phyloP scores from a whole-genome alignment of 2,888 invertebrate species.

The Laspeyria flexula region DNA sequence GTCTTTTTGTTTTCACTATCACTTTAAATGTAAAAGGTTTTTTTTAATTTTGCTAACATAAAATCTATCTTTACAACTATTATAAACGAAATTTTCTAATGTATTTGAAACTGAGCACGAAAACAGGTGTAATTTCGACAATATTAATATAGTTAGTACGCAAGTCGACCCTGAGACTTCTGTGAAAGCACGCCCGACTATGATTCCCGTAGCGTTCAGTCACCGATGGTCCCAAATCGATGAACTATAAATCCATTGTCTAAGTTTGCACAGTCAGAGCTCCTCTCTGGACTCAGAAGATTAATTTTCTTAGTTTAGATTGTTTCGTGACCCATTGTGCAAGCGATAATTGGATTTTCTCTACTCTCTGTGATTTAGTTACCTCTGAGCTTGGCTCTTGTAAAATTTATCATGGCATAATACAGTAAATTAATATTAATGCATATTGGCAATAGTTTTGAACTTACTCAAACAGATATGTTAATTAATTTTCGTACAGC shows the following conservation, averaged over 20 bases:
- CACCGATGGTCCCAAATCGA: conserved; percentile 80
- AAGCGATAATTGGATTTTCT: conserved; percentile 85
- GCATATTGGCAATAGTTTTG: conserved; percentile 5
- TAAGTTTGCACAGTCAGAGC: conserved; percentile 83
- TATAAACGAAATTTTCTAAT: no score
- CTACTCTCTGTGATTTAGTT: conserved; percentile 82
- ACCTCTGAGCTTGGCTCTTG: conserved; percentile 67
- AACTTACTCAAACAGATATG: not conserved
- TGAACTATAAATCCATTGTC: conserved; percentile 86
- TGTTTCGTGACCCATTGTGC: conserved; percentile 86
- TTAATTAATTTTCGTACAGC: not conserved
- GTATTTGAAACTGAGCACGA: no score
- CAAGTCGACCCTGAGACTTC: conserved; percentile 30
- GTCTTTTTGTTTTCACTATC: no score
- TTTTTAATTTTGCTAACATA: no score
- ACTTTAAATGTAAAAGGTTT: no score
- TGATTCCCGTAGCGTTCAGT: conserved; percentile 63
- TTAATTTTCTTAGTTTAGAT: conserved; percentile 87
- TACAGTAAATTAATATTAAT: conserved; percentile 19
- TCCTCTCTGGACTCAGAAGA: conserved; percentile 83
- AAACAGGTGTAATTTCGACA: conserved; percentile 11
- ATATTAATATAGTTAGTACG: conserved; percentile 17
- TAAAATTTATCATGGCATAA: conserved; percentile 54
- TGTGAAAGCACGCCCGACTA: conserved; percentile 39
- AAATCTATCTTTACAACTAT: no score